Base-by-base conservation (phyloP, 2,113 vertebrate genomes). In the Notiomystis cincta region DNA sequence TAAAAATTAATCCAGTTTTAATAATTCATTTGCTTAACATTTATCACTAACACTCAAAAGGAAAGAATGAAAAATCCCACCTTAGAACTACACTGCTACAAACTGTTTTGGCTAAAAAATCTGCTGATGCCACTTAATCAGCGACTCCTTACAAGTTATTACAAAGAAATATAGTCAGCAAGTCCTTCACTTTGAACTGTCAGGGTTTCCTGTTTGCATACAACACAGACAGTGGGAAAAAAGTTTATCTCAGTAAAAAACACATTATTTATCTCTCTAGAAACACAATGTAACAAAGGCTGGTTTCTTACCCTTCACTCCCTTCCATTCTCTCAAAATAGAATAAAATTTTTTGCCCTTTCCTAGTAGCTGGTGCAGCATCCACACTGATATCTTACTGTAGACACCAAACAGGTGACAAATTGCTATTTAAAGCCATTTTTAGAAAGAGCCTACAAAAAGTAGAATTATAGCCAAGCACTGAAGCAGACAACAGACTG, bases 121-220 rank as follows among this genome's bases (percentile, higher is more conserved):
- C 24, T 87, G 89, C 61, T 90, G 92, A 82, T 85, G 50, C 45
- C 82, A 83, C 35, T 92, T 78, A 56, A 92, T 83, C 79, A 92
- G 62, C 0, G 2, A 82, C 48, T 96, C 90, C 58, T 91, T 87
- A 71, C 44, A 67, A 90, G 38, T 66, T 87, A 54, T 25, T 87
- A 81, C 40, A 93, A 95, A 93, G 61, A 86, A 89, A 31, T 77
- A 37, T 58, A 93, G 95, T 94, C 95, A 96, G 95, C 85, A 95
- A 94, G 70, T 89, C 51, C 71, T 94, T 92, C 75, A 40, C 73
- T 80, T 88, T 72, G 75, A 93, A 96, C 90, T 75, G 80, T 80
- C 72, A 94, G 80, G 31, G 83, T 65, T 97, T 97, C 97, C 96
- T 97, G 95, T 93, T 95, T 93, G 62, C 58, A 83, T 60, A 87